A percentile compares a stretch with the other conserved stretches of the same genome.
These are phyloP conservation scores for Actinernus sp. DNA, from an alignment of 92 coral and sea anemone species.

Conservation along the genomic window DNA sequence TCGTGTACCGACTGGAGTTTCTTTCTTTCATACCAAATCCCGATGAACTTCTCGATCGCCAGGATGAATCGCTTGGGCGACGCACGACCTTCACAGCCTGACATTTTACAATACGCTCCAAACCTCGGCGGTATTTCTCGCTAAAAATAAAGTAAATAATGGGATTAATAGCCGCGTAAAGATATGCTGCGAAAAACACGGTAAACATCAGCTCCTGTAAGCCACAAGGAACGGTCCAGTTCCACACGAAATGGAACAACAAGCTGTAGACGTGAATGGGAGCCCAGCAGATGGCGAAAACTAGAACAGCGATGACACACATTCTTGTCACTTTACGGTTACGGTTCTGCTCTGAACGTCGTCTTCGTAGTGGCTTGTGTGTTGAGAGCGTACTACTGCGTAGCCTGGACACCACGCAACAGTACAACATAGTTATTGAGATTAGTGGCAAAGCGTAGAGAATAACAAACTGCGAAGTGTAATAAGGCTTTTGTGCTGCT, in stretches of 20 bases:
- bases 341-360: slow-evolving; percentile 24
- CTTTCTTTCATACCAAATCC: slow-evolving; percentile 9
- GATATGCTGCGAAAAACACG: slow-evolving; percentile 37
- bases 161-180: slow-evolving; percentile 50
- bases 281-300: slow-evolving; percentile 34
- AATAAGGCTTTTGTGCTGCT: slow-evolving; percentile 32
- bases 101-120: slow-evolving; percentile 13
- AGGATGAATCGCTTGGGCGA: slow-evolving; percentile 7
- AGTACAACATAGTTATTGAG: slow-evolving; percentile 19
- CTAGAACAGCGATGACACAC: slow-evolving; percentile 40
- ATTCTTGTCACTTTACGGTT: slow-evolving; percentile 45
- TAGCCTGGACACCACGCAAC: slow-evolving; percentile 14
- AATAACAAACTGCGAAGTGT: slow-evolving; percentile 16
- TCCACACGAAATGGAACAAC: slow-evolving; percentile 37
- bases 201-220: slow-evolving; percentile 21
- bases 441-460: slow-evolving; percentile 26
- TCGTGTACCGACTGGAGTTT: no score
- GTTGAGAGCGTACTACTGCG: slow-evolving; percentile 2
- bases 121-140: slow-evolving; percentile 38
- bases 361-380: slow-evolving; percentile 10
- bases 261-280: slow-evolving; percentile 31
- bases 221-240: slow-evolving; percentile 29
- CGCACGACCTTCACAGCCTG: not conserved
- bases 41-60: slow-evolving; percentile 37
- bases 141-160: slow-evolving; percentile 29